Base-by-base conservation (phyloP, 2,888 invertebrate species). In the Pollenia amentaria region DNA sequence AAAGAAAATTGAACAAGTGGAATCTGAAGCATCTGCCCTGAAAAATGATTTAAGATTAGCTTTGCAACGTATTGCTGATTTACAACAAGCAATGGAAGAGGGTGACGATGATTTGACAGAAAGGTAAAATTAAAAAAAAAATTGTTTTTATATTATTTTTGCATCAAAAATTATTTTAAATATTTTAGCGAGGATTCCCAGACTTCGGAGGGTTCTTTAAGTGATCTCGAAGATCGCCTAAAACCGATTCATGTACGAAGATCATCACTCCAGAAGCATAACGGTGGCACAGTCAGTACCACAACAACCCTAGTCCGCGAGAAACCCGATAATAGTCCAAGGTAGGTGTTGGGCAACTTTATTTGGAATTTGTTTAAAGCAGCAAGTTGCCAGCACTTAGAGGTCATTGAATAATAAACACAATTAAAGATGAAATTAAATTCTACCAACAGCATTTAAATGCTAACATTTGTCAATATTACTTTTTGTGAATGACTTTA, bases 21-120 rank as follows among this genome's bases (percentile, higher is more conserved):
- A 96, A 90, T 94, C 96, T 48, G 96, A 97, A 93, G 95, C 95
- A 75, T 93, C 96, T 89, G 95, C 96, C 88, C 95, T 97, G 60
- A 94, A 96, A 91, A 95, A 96, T 92, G 98, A 99, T 94, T 95
- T 99, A 62, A 95, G 98, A 75, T 94, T 98, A 77, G 98, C 99
- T 6, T 95, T 98, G 83, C 96, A 98, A 88, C 95, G 99, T 85
- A 98, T 98, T 89, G 96, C 98, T 65, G 98, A 98, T 91, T 94
- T 99, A 88, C 98, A 98, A 92, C 96, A 97, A 90, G 98, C 98
- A 86, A 97, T 99, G 92, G 97, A 98, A 89, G 98, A 97, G 0
- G 97, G 97, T 90, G 94, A 97, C 80, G 96, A 96, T 89, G 96
- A 93, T 87, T 90, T 92, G 44, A 92, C 92, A 84, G 93, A 93